These are phyloP conservation scores for Sinopyrophorus schimmeli DNA, from an alignment of 2,888 invertebrate species.

Conservation along the genomic window DNA sequence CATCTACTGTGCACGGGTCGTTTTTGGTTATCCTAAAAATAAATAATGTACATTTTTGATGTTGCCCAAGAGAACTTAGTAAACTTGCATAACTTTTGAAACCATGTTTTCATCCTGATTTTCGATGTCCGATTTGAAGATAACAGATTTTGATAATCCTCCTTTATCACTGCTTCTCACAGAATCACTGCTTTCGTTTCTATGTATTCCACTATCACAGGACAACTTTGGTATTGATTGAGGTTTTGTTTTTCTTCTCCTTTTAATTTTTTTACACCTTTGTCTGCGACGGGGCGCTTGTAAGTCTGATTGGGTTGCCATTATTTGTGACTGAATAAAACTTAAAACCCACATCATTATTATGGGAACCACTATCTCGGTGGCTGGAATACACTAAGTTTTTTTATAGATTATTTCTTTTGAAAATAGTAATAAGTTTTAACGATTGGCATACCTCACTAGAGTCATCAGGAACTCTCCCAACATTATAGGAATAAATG, in stretches of 20 bases:
- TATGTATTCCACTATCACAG: conserved; percentile 10
- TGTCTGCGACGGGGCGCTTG: conserved; percentile 10
- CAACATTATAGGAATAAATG: conserved; percentile 52
- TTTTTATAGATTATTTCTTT: no score
- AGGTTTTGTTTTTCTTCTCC: conserved; percentile 20
- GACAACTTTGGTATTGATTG: not conserved
- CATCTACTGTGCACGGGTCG: conserved; percentile 63
- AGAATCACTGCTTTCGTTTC: conserved; percentile 20
- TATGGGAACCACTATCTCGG: conserved; percentile 73
- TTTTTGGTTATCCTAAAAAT: no score
- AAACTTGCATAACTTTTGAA: not conserved
- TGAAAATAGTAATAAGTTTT: no score
- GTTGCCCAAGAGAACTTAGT: no score
- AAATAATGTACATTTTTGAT: no score
- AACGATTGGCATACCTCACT: conserved; percentile 40
- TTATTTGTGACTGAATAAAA: conserved; percentile 80
- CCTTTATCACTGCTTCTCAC: conserved; percentile 10
- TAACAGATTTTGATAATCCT: conserved; percentile 10
- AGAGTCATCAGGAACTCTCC: conserved; percentile 35
- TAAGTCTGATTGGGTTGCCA: conserved; percentile 55
- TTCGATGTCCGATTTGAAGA: conserved; percentile 17
- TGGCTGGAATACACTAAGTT: conserved; percentile 63
- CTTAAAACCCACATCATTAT: conserved; percentile 74
- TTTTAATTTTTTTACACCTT: conserved; percentile 15
- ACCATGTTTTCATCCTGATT: not conserved